Evolutionary conservation across 2,797 vertebrate species (phyloP).

Genomic region (Otus scops): DNA sequence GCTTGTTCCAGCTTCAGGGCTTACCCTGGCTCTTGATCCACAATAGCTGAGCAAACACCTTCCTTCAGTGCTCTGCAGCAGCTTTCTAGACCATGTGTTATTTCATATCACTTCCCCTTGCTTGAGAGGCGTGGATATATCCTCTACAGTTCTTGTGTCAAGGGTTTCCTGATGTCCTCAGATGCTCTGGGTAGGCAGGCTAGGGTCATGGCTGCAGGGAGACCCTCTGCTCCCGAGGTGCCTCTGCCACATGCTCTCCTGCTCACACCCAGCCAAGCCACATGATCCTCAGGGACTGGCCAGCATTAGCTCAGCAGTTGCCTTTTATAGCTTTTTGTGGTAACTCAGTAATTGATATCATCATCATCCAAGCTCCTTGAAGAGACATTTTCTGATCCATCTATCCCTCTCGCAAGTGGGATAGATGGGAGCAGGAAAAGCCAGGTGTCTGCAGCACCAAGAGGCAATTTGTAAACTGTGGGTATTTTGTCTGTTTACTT

Average conservation of each 20-base stretch:
- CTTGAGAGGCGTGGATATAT: not conserved
- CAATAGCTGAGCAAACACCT: not conserved
- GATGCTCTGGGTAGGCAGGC: not conserved
- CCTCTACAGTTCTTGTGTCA: not conserved
- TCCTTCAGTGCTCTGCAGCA: not conserved
- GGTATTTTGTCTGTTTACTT: slow-evolving; percentile 79
- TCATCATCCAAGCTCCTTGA: not conserved
- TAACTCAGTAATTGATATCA: not conserved
- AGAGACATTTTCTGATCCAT: not conserved
- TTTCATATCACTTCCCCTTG: not conserved
- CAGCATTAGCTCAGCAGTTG: not conserved
- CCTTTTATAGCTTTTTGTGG: not conserved
- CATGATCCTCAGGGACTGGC: not conserved
- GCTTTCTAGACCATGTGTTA: not conserved
- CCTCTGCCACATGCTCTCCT: not conserved
- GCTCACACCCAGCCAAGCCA: not conserved
- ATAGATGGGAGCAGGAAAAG: slow-evolving; percentile 36
- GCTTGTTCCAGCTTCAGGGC: not conserved
- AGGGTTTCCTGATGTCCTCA: not conserved
- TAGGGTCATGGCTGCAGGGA: not conserved
- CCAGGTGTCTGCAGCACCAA: slow-evolving; percentile 69
- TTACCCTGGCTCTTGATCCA: not conserved
- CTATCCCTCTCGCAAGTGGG: not conserved
- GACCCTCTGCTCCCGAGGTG: not conserved
- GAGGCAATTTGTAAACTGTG: slow-evolving; percentile 73